Evolutionary conservation across 1,140 invertebrate genomes (phyloP).

Genomic region (Idris sp.): DNA sequence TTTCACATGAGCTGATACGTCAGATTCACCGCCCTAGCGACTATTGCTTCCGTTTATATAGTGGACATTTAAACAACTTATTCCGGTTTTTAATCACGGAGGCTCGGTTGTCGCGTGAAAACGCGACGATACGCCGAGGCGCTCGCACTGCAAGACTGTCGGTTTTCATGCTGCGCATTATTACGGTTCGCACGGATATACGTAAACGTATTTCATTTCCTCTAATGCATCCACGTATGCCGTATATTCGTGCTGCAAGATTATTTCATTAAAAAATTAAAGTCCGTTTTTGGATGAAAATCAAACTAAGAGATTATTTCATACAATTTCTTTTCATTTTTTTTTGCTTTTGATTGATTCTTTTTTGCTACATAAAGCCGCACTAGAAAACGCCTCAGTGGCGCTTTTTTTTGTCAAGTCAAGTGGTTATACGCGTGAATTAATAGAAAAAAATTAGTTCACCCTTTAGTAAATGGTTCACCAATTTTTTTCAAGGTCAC

Average conservation of each 20-base stretch:
- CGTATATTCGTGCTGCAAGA: constrained; percentile 76
- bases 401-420: constrained; percentile 10
- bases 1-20: constrained; percentile 31
- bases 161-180: constrained; percentile 78
- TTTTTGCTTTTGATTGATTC: constrained; percentile 69
- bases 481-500: no score
- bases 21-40: constrained; percentile 71
- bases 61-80: constrained; percentile 79
- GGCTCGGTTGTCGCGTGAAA: constrained; percentile 76
- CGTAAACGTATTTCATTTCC: constrained; percentile 66
- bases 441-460: no score
- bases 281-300: constrained; percentile 77
- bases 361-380: constrained; percentile 76
- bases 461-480: no score
- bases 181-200: constrained; percentile 77
- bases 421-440: background rate
- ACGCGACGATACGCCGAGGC: constrained; percentile 75
- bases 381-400: constrained; percentile 62
- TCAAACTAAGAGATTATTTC: constrained; percentile 74
- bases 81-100: constrained; percentile 80
- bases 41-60: constrained; percentile 78
- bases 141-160: constrained; percentile 79
- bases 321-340: no score
- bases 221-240: constrained; percentile 55
- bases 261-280: constrained; percentile 80